Evolutionary conservation across 2,113 vertebrate species (phyloP).

Genomic region (Cochlearius cochlearius): DNA sequence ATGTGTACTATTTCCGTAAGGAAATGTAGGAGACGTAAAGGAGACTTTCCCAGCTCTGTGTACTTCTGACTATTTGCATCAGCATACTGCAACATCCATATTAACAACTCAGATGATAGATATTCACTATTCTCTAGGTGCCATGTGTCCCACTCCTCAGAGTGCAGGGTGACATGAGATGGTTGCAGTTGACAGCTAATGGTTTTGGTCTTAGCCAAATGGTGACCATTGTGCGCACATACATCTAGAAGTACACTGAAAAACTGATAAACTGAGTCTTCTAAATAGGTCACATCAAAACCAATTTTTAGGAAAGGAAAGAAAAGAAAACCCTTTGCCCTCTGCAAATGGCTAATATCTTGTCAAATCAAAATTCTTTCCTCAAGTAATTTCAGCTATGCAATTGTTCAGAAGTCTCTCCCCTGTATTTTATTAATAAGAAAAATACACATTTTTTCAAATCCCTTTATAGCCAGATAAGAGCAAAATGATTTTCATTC

Average conservation of each 20-base stretch:
- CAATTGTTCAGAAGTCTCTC: background rate
- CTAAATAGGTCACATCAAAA: background rate
- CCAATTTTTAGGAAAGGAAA: background rate
- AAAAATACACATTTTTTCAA: background rate
- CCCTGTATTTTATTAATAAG: background rate
- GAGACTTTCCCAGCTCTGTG: background rate
- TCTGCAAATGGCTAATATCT: background rate
- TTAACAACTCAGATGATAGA: background rate
- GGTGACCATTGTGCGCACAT: background rate
- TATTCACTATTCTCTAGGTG: background rate
- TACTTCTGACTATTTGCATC: background rate
- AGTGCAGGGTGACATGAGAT: background rate
- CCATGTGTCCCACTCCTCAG: accelerated
- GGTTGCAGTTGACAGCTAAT: background rate
- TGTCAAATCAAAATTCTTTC: background rate
- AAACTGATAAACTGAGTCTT: background rate
- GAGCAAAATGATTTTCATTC: background rate
- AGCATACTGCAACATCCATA: background rate
- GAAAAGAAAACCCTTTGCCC: background rate
- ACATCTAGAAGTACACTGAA: background rate
- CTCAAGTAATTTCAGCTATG: background rate
- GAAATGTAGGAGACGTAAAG: accelerated
- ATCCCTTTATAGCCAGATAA: background rate
- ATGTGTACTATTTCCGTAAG: background rate
- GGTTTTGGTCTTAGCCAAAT: background rate